These are phyloP conservation scores for Formica aserva DNA, from an alignment of 2,888 invertebrate genomes.

Conservation along the genomic window DNA sequence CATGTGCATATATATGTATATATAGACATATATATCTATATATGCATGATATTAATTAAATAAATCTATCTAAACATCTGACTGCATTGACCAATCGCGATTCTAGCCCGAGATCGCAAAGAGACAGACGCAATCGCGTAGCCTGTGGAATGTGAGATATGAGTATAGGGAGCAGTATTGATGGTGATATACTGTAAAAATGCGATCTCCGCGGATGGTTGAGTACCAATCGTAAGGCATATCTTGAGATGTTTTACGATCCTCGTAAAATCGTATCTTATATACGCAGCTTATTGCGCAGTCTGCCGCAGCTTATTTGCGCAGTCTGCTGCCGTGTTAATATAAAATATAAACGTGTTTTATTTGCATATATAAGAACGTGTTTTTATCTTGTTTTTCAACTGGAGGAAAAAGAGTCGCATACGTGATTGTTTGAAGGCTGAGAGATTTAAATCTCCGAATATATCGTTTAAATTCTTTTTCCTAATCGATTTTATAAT, in stretches of 20 bases:
- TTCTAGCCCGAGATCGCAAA: neutral
- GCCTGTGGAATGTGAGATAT: conserved; percentile 47
- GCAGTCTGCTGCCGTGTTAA: conserved; percentile 5
- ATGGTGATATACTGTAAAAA: conserved; percentile 46
- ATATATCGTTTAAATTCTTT: neutral
- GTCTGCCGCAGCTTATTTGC: neutral
- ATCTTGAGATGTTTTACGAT: conserved; percentile 40
- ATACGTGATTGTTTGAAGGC: neutral
- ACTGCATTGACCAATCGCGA: neutral
- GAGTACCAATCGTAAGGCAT: conserved; percentile 59
- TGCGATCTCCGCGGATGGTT: conserved; percentile 29
- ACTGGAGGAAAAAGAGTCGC: neutral
- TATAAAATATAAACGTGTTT: conserved; percentile 21
- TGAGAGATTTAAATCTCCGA: neutral
- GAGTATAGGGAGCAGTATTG: conserved; percentile 46
- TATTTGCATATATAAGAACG: neutral
- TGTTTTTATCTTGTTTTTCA: neutral
- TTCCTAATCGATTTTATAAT: neutral
- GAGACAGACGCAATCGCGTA: conserved; percentile 21
- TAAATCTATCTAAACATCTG: neutral
- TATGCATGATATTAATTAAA: neutral
- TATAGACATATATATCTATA: neutral
- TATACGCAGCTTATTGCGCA: neutral
- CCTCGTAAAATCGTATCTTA: conserved; percentile 26
- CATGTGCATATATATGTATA: neutral